Percentiles rank a stretch among this genome's conserved stretches.
Conservation (phyloP, 1,140 invertebrate genomes). For the Drosophila navojoa region DNA sequence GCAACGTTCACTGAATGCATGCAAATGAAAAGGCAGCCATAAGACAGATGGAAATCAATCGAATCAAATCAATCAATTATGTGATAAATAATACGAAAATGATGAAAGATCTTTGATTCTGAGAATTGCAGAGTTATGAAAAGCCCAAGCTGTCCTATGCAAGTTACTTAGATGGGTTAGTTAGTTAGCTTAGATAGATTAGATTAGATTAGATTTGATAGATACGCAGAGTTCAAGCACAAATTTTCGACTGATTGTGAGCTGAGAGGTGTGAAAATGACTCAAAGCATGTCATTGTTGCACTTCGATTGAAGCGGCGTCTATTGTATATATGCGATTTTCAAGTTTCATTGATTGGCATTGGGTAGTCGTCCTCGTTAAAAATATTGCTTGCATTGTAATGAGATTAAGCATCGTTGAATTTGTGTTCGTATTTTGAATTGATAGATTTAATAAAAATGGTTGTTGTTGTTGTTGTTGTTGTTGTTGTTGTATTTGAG, state of each 20-base stretch:
- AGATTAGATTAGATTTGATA: not conserved
- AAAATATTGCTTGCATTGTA: conserved; percentile 41
- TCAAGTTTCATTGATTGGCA: conserved; percentile 12
- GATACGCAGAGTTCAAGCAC: conserved; percentile 33
- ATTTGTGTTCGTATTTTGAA: conserved; percentile 33
- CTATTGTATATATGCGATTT: not conserved
- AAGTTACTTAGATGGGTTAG: conserved; percentile 16
- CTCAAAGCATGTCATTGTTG: conserved; percentile 31
- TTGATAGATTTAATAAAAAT: not conserved
- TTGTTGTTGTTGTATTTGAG: conserved; percentile 34
- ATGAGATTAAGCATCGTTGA: conserved; percentile 46
- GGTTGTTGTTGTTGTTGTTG: conserved; percentile 2
- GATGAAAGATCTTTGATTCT: too few relatives aligned
- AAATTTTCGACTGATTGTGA: conserved; percentile 45
- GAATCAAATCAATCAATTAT: conserved; percentile 47
- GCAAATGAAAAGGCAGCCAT: conserved; percentile 54
- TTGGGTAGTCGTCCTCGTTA: conserved; percentile 37
- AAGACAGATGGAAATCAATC: conserved; percentile 55
- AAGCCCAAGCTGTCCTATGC: conserved; percentile 51
- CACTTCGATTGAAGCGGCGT: conserved; percentile 8
- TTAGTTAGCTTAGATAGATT: not conserved
- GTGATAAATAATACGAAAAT: conserved; percentile 2
- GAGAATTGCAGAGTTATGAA: conserved; percentile 12
- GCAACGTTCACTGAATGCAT: conserved; percentile 63
- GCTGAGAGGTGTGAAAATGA: conserved; percentile 32